phyloP scores from a whole-genome alignment of 2,797 vertebrate species.

The Chanos chanos region DNA sequence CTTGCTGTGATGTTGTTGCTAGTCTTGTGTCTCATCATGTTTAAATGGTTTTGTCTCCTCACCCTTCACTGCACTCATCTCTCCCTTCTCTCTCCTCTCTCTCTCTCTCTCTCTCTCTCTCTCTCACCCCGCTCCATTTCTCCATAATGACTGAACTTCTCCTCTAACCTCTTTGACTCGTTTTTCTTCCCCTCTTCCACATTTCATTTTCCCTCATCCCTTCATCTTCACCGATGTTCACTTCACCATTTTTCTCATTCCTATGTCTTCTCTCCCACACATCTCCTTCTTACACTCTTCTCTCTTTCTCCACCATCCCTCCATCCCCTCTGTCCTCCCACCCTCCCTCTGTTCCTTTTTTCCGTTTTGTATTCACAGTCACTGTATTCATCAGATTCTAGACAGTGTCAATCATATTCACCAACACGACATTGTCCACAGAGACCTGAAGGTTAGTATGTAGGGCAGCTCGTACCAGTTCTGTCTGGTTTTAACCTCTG shows the following conservation, averaged over 20 bases:
- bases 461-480: constrained; percentile 20
- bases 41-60: constrained; percentile 58
- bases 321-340: constrained; percentile 10
- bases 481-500: constrained; percentile 48
- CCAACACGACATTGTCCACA: constrained; percentile 89
- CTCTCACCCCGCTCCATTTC: constrained; percentile 11
- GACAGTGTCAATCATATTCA: constrained; percentile 88
- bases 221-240: background rate
- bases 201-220: constrained; percentile 22
- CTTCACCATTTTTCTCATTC: background rate
- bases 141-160: background rate
- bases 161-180: constrained; percentile 11
- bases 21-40: constrained; percentile 58
- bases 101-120: constrained; percentile 48
- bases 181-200: constrained; percentile 14
- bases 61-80: constrained; percentile 27
- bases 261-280: constrained; percentile 2
- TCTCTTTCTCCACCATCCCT: constrained; percentile 1
- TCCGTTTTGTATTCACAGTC: constrained; percentile 78
- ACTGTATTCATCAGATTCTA: constrained; percentile 89
- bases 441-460: constrained; percentile 86
- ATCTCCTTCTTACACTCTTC: too few species aligned
- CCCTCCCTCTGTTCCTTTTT: constrained; percentile 41
- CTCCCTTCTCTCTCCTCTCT: background rate
- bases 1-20: constrained; percentile 54